Evolutionary conservation across 2,888 invertebrate genomes (phyloP), one percentile per base, ranked within the genome.

Genomic region (Drosophila emarginata): DNA sequence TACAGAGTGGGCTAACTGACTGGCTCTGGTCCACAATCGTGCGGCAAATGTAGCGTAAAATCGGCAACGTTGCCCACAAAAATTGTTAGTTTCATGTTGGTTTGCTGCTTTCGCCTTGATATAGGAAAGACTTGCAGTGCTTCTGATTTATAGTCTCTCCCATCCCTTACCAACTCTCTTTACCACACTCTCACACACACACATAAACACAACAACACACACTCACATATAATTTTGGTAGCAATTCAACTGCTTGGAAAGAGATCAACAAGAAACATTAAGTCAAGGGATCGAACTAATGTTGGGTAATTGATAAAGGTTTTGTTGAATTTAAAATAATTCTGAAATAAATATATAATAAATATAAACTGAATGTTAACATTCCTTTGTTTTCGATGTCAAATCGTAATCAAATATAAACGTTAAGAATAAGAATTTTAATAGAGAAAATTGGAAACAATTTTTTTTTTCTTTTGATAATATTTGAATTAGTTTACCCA

Each of bases 11-110:
- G 32, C 39, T 39, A 14, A 14, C n/a, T 64, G 12, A 5, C 52
- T 15, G 6, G 2, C 14, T 18, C 57, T 12, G 50, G 61, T 64
- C 45, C 68, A 78, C 84, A 79, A 73, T 78, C 81, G 81, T 78
- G 83, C 74, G 70, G 79, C 84, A 82, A 82, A 82, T 82, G 81
- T 82, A 82, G 79, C 84, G 81, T 80, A 77, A 82, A 82, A 82
- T 82, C 81, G 78, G 76, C 78, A 78, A 76, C 45, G 76, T 76
- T 76, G 78, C 76, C 74, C 78, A 69, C 74, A 78, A 78, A 78
- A 76, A 78, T 78, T 78, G 83, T 78, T 82, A 79, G 83, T 81
- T 83, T 79, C 80, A 76, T 80, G 65, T 73, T 76, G 74, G 72
- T 79, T 82, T 80, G 9, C 11, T 12, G 15, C 45, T 45, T 11